Evolutionary conservation across 1,140 invertebrate species (phyloP).

Genomic region (Liolophura sinensis): DNA sequence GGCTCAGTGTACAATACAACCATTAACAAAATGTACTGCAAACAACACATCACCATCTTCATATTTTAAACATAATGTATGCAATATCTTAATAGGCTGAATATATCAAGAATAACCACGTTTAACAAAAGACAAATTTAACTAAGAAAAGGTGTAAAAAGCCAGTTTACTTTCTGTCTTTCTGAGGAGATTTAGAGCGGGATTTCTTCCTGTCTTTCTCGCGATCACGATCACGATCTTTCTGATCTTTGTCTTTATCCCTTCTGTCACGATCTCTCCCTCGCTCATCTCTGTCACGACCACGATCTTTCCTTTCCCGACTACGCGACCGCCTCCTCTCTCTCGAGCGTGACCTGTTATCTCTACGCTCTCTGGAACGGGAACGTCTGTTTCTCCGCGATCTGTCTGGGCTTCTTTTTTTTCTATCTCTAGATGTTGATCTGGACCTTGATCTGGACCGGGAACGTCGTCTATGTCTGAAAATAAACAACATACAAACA

Average conservation of each 20-base stretch:
- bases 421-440: conserved; percentile 33
- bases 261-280: conserved; percentile 31
- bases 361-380: conserved; percentile 29
- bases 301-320: conserved; percentile 34
- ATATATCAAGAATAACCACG: no score
- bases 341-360: conserved; percentile 27
- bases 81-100: no score
- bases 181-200: conserved; percentile 6
- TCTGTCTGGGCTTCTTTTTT: conserved; percentile 17
- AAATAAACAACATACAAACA: no score
- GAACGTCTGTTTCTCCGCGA: conserved; percentile 18
- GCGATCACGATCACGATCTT: conserved; percentile 19
- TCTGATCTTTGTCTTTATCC: conserved; percentile 22
- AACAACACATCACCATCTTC: no score
- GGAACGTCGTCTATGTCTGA: conserved; percentile 16
- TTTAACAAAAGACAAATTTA: background rate
- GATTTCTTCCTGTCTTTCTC: conserved; percentile 12
- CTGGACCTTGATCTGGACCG: conserved; percentile 31
- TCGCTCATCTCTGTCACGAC: conserved; percentile 27
- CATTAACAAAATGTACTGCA: no score
- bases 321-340: conserved; percentile 39
- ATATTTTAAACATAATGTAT: no score
- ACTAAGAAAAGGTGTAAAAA: background rate
- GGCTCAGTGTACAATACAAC: no score
- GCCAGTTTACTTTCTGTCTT: conserved; percentile 11